These are phyloP conservation scores for Nomada fucata DNA, from an alignment of 2,888 invertebrate species.

Conservation along the genomic window DNA sequence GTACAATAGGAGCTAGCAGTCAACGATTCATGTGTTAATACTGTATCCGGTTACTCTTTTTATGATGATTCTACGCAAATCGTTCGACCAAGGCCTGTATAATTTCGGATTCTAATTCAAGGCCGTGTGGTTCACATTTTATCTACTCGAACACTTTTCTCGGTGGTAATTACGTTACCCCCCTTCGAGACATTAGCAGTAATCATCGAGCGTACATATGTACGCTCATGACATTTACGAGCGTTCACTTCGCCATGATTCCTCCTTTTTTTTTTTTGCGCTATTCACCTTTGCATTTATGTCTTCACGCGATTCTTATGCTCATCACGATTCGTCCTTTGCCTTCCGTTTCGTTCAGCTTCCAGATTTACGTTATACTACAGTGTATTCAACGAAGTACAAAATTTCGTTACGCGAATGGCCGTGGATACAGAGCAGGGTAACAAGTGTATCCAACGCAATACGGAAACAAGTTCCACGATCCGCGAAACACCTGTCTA, in stretches of 20 bases:
- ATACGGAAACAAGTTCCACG: neutral
- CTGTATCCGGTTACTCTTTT: neutral
- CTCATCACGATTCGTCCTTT: too few species aligned
- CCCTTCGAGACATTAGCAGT: neutral
- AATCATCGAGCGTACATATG: constrained; percentile 12
- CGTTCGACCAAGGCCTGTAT: neutral
- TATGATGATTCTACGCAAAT: neutral
- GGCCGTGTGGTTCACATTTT: constrained; percentile 2
- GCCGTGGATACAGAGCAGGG: neutral
- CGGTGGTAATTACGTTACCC: neutral
- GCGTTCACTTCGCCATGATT: constrained; percentile 7
- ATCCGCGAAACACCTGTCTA: neutral
- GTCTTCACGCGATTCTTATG: neutral
- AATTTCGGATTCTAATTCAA: constrained; percentile 23
- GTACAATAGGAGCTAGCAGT: too few species aligned
- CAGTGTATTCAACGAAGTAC: neutral
- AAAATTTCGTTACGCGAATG: too few species aligned
- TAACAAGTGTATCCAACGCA: neutral
- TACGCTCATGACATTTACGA: constrained; percentile 43
- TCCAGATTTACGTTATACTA: neutral
- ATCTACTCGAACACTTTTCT: constrained; percentile 3
- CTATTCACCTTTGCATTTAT: constrained; percentile 28
- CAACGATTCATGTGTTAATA: too few species aligned
- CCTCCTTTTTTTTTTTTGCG: constrained; percentile 10
- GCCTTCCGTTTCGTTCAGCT: too few species aligned